phyloP scores from a whole-genome alignment of 2,113 vertebrate genomes.

The Struthio camelus region DNA sequence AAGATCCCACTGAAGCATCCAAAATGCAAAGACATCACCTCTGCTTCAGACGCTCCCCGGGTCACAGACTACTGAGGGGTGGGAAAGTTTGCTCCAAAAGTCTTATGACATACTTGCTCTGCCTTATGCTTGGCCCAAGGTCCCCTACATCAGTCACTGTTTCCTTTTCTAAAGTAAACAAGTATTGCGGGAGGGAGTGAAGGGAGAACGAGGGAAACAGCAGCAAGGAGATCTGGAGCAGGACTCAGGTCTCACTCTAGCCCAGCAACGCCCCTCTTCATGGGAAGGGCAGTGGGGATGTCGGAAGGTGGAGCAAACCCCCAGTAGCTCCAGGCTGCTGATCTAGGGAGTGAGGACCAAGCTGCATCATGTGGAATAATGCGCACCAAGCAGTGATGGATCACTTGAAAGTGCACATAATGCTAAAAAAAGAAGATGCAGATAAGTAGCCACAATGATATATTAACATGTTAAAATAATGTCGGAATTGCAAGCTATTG shows the following conservation, averaged over 20 bases:
- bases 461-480: not conserved
- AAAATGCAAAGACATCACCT: not conserved
- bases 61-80: not conserved
- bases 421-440: not conserved
- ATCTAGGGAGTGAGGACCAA: not conserved
- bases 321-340: fast-evolving
- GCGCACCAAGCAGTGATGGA: not conserved
- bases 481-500: not conserved
- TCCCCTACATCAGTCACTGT: not conserved
- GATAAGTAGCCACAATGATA: not conserved
- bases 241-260: not conserved
- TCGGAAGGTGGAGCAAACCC: not conserved
- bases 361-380: not conserved
- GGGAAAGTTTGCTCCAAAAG: not conserved
- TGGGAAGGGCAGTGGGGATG: not conserved
- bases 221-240: not conserved
- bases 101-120: not conserved
- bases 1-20: not conserved
- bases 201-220: not conserved
- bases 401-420: not conserved
- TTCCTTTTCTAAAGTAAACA: not conserved
- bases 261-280: not conserved
- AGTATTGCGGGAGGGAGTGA: not conserved
- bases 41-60: not conserved
- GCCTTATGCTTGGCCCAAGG: not conserved